Evolutionary conservation across 1,140 invertebrate genomes (phyloP).

Genomic region (Gonatopus flavifemur): DNA sequence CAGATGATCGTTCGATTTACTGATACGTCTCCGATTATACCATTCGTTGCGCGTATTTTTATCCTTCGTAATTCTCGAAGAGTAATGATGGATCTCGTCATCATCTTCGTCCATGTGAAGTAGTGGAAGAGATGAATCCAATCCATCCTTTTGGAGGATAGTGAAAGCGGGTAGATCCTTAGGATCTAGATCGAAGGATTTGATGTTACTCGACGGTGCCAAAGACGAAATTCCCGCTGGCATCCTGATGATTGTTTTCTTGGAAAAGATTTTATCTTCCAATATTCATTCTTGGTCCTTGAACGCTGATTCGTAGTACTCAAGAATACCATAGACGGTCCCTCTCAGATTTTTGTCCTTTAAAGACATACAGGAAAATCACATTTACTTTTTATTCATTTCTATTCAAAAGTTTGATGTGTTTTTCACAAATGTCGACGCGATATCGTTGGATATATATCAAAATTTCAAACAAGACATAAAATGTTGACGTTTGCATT

Average conservation of each 20-base stretch:
- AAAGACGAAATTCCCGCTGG: slow-evolving; percentile 41
- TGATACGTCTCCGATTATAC: slow-evolving; percentile 35
- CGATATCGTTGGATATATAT: too few relatives aligned
- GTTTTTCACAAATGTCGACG: too few relatives aligned
- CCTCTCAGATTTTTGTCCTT: too few relatives aligned
- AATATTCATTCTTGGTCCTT: slow-evolving; percentile 18
- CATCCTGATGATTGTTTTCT: too few relatives aligned
- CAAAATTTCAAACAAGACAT: too few relatives aligned
- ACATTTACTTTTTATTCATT: too few relatives aligned
- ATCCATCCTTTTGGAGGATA: slow-evolving; percentile 44
- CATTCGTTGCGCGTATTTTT: slow-evolving; percentile 33
- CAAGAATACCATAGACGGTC: too few relatives aligned
- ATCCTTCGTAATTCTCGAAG: slow-evolving; percentile 22
- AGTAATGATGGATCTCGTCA: slow-evolving; percentile 22
- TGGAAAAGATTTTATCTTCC: slow-evolving; percentile 19
- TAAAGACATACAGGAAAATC: too few relatives aligned
- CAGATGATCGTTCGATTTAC: slow-evolving; percentile 49
- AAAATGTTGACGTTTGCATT: too few relatives aligned
- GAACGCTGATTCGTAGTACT: too few relatives aligned
- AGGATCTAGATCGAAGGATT: slow-evolving; percentile 27
- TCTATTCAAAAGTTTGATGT: slow-evolving; percentile 3
- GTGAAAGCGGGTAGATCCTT: slow-evolving; percentile 43
- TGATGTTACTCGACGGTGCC: slow-evolving; percentile 27
- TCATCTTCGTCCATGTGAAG: slow-evolving; percentile 32
- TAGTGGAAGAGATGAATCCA: slow-evolving; percentile 44